These are phyloP conservation scores for Neodiprion virginianus DNA, from an alignment of 1,140 invertebrate species.

Conservation along the genomic window DNA sequence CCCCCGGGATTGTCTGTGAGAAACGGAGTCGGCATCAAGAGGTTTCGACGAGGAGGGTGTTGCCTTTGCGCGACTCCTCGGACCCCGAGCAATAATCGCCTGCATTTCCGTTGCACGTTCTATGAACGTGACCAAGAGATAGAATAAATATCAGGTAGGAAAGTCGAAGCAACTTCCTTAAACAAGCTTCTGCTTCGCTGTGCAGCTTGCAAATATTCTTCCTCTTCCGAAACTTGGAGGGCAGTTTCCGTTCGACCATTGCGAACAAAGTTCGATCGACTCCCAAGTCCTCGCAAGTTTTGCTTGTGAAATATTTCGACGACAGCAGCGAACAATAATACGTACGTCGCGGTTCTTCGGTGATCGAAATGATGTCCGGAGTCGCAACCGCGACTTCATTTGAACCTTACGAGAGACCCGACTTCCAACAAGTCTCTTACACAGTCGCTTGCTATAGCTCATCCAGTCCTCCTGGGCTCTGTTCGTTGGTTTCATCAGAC, in stretches of 20 bases:
- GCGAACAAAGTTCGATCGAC: background rate
- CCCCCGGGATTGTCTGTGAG: background rate
- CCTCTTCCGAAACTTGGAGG: background rate
- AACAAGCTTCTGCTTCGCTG: too few species aligned
- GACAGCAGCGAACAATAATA: too few species aligned
- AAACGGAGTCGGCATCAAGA: background rate
- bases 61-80: too few species aligned
- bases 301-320: too few species aligned
- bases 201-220: background rate
- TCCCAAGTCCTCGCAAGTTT: too few species aligned
- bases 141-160: too few species aligned
- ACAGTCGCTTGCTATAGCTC: background rate
- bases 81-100: too few species aligned
- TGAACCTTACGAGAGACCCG: background rate
- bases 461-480: background rate
- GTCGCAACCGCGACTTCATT: conserved; percentile 9
- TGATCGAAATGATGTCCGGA: background rate
- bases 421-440: background rate
- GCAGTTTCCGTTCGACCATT: background rate
- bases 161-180: too few species aligned
- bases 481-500: conserved; percentile 8
- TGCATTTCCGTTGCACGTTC: background rate
- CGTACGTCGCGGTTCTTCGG: too few species aligned
- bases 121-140: background rate
- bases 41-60: background rate